phyloP scores from a whole-genome alignment of 2,888 invertebrate species.

The Volucella inanis region DNA sequence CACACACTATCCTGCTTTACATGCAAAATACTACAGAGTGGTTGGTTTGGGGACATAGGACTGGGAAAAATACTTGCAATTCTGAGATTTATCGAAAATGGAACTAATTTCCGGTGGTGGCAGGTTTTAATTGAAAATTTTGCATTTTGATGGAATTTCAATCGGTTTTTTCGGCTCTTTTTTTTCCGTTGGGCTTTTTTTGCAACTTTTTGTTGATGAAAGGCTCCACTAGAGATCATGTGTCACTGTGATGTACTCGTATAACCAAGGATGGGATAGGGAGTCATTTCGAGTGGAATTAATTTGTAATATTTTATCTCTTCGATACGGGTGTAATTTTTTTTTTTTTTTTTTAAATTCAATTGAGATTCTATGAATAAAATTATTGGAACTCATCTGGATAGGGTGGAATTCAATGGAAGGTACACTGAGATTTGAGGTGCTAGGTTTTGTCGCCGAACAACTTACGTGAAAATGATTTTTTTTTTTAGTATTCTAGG shows the following conservation, averaged over 20 bases:
- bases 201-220: constrained; percentile 45
- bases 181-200: constrained; percentile 17
- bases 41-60: background rate
- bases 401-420: too few species aligned
- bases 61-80: constrained; percentile 26
- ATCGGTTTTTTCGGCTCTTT: constrained; percentile 49
- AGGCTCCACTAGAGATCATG: constrained; percentile 47
- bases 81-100: constrained; percentile 71
- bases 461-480: too few species aligned
- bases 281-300: constrained; percentile 51
- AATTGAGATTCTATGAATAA: constrained; percentile 44
- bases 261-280: constrained; percentile 1
- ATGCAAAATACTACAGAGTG: too few species aligned
- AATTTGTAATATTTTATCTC: constrained; percentile 65
- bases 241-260: constrained; percentile 55
- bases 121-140: constrained; percentile 83
- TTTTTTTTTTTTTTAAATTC: too few species aligned
- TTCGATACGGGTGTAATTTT: constrained; percentile 31
- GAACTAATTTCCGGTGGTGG: constrained; percentile 75
- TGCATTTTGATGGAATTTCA: constrained; percentile 82
- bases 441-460: too few species aligned
- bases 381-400: background rate
- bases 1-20: background rate
- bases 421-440: too few species aligned
- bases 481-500: too few species aligned